These are phyloP conservation scores for Rhipidura dahli DNA, from an alignment of 2,113 vertebrate genomes.

Conservation along the genomic window DNA sequence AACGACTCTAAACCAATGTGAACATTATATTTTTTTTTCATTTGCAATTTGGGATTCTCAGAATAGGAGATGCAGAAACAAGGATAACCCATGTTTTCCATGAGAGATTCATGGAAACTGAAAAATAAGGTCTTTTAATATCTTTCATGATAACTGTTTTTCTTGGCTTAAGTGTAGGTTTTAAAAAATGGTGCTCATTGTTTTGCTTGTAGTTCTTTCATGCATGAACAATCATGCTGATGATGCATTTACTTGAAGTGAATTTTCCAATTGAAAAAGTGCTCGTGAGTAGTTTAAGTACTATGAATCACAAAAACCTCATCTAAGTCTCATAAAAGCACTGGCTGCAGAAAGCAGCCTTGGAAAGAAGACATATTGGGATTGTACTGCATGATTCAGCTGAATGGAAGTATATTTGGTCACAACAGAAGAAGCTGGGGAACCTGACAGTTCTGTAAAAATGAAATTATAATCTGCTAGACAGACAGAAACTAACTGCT, in stretches of 20 bases:
- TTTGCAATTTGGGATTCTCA: slow-evolving; percentile 60
- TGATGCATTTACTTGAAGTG: slow-evolving; percentile 80
- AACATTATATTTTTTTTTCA: slow-evolving; percentile 47
- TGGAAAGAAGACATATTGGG: slow-evolving; percentile 66
- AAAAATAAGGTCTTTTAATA: slow-evolving; percentile 79
- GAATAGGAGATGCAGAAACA: slow-evolving; percentile 46
- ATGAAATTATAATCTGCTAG: slow-evolving; percentile 40
- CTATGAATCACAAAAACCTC: slow-evolving; percentile 80
- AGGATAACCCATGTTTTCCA: slow-evolving; percentile 67
- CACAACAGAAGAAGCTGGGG: slow-evolving; percentile 62
- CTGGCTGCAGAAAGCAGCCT: slow-evolving; percentile 68
- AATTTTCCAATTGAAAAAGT: slow-evolving; percentile 83
- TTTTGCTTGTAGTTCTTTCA: slow-evolving; percentile 83
- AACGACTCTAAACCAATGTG: slow-evolving; percentile 52
- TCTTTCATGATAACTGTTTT: slow-evolving; percentile 80
- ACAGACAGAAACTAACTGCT: slow-evolving; percentile 21
- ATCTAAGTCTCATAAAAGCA: slow-evolving; percentile 76
- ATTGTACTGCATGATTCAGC: slow-evolving; percentile 71
- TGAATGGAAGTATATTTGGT: slow-evolving; percentile 71
- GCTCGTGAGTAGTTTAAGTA: slow-evolving; percentile 74
- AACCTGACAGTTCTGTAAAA: slow-evolving; percentile 53
- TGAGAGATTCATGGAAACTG: slow-evolving; percentile 63
- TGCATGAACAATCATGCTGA: slow-evolving; percentile 79
- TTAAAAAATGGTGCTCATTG: slow-evolving; percentile 83
- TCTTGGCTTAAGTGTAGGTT: slow-evolving; percentile 80